Evolutionary conservation across 2,113 vertebrate species (phyloP).

Genomic region (Podarcis raffonei): DNA sequence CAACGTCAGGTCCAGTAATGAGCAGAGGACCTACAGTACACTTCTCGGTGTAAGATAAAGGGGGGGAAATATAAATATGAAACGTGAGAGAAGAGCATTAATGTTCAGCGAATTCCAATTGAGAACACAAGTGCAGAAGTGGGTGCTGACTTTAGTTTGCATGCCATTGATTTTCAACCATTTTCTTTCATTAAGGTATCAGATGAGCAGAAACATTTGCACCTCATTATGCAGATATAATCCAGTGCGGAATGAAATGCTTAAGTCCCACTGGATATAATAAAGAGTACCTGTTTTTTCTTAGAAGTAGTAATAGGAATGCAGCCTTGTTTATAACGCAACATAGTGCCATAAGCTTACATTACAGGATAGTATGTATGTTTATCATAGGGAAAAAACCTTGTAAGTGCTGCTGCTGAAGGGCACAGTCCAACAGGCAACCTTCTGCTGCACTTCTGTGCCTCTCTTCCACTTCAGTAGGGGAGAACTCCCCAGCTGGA

Average conservation of each 20-base stretch:
- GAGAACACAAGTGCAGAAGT: not conserved
- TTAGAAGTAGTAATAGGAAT: not conserved
- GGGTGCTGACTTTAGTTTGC: not conserved
- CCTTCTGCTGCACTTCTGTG: not conserved
- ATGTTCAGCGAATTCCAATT: not conserved
- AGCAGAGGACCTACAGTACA: not conserved
- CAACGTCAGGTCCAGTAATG: not conserved
- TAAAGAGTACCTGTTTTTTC: not conserved
- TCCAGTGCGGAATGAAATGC: not conserved
- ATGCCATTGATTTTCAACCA: not conserved
- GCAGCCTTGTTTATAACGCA: not conserved
- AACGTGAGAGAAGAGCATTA: not conserved
- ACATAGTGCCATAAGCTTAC: not conserved
- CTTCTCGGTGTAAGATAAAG: not conserved
- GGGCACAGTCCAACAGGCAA: not conserved
- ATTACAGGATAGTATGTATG: not conserved
- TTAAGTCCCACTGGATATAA: not conserved
- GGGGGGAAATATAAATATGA: not conserved
- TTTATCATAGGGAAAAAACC: not conserved
- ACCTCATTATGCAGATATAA: not conserved
- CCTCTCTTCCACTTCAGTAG: too few relatives aligned
- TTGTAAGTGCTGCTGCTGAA: not conserved
- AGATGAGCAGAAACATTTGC: not conserved
- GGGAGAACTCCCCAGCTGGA: not conserved
- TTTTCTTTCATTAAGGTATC: not conserved